phyloP scores from a whole-genome alignment of 2,797 vertebrate genomes.

The Hephaestus fuliginosus region DNA sequence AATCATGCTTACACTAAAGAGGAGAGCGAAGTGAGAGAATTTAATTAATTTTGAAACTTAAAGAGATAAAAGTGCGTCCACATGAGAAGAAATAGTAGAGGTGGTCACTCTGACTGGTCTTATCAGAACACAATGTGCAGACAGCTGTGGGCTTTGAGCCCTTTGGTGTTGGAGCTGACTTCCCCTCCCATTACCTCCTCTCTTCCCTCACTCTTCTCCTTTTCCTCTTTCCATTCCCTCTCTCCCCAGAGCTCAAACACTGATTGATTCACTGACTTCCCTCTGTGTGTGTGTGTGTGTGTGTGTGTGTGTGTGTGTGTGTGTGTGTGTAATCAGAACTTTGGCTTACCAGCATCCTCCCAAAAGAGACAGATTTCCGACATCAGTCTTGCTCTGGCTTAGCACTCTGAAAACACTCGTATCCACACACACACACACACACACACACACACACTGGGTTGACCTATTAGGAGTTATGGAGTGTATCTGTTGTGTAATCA shows the following conservation, averaged over 20 bases:
- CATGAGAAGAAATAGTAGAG: slow-evolving; percentile 4
- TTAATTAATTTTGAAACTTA: background rate
- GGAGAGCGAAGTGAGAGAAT: slow-evolving; percentile 6
- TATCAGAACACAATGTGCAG: slow-evolving; percentile 78
- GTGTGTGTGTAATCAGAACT: slow-evolving; percentile 58
- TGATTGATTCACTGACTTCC: slow-evolving; percentile 76
- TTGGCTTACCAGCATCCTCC: slow-evolving; percentile 59
- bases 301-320: slow-evolving; percentile 33
- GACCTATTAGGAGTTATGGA: slow-evolving; percentile 45
- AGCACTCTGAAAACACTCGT: slow-evolving; percentile 42
- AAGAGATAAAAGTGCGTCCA: background rate
- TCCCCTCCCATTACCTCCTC: slow-evolving; percentile 56
- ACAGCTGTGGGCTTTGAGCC: slow-evolving; percentile 74
- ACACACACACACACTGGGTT: slow-evolving; percentile 6
- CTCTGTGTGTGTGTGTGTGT: slow-evolving; percentile 21
- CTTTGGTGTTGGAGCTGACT: slow-evolving; percentile 44
- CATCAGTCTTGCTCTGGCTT: slow-evolving; percentile 57
- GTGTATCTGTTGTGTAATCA: slow-evolving; percentile 57
- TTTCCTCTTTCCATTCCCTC: slow-evolving; percentile 65
- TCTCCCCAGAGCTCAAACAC: slow-evolving; percentile 65
- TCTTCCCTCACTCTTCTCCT: slow-evolving; percentile 45
- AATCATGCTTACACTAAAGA: slow-evolving; percentile 8
- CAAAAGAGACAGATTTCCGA: slow-evolving; percentile 68
- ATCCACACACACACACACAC: slow-evolving; percentile 12
- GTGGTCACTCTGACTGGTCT: slow-evolving; percentile 44